Evolutionary conservation across 2,888 invertebrate genomes (phyloP).

Genomic region (Pasiphila rectangulata): DNA sequence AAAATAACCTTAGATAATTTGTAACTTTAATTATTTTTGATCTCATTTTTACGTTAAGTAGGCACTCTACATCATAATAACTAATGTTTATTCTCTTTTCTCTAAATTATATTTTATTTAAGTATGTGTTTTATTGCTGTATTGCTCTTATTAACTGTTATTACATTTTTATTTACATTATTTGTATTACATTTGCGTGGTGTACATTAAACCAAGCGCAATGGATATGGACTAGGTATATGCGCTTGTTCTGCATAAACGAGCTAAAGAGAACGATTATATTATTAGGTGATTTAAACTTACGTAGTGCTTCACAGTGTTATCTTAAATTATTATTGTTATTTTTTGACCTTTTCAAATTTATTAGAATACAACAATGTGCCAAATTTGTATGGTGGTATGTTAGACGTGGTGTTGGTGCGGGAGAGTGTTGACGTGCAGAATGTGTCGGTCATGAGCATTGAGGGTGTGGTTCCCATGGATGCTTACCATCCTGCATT

Average conservation of each 20-base stretch:
- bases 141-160: no score
- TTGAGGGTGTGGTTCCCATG: constrained; percentile 3
- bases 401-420: constrained; percentile 8
- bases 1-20: no score
- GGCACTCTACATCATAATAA: no score
- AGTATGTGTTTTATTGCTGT: no score
- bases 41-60: no score
- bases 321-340: constrained; percentile 11
- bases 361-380: background rate
- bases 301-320: constrained; percentile 7
- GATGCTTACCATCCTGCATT: constrained; percentile 8
- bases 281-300: constrained; percentile 8
- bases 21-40: no score
- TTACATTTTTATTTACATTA: no score
- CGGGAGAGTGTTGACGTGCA: background rate
- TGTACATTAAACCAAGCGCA: background rate
- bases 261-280: background rate
- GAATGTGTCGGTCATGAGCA: background rate
- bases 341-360: constrained; percentile 9
- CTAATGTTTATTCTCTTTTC: no score
- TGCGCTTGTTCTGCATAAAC: constrained; percentile 3
- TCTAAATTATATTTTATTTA: no score
- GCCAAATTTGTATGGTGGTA: no score
- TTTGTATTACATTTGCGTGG: background rate
- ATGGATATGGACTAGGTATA: constrained; percentile 7